Evolutionary conservation across 2,113 vertebrate genomes (phyloP).

Genomic region (Probosciger aterrimus): DNA sequence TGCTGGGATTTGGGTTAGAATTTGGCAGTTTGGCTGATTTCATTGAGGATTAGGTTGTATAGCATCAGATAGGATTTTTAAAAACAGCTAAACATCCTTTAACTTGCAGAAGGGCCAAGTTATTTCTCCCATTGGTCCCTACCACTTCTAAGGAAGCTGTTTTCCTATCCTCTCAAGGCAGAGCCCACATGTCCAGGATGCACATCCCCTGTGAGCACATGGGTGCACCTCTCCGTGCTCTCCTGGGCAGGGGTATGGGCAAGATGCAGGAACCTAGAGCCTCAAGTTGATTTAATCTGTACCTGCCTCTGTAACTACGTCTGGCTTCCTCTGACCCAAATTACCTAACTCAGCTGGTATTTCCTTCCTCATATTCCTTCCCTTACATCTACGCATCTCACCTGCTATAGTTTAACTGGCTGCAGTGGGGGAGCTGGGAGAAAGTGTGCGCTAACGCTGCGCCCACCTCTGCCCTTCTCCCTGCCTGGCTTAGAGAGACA

Average conservation of each 20-base stretch:
- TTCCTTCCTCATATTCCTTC: conserved; percentile 64
- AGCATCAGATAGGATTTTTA: not conserved
- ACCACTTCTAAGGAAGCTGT: not conserved
- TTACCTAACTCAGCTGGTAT: conserved; percentile 62
- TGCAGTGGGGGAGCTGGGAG: not conserved
- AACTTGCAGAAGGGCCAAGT: not conserved
- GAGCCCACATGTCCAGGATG: not conserved
- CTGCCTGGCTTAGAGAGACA: not conserved
- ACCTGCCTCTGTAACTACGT: conserved; percentile 22
- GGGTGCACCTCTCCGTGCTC: not conserved
- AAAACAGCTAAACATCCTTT: not conserved
- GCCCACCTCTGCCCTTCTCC: conserved; percentile 28
- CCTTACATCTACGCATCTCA: conserved; percentile 40
- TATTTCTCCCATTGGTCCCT: not conserved
- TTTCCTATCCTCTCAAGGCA: not conserved
- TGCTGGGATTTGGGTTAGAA: not conserved
- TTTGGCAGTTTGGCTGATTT: not conserved
- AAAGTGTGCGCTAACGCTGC: not conserved
- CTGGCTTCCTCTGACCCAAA: conserved; percentile 61
- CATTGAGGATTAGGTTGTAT: not conserved
- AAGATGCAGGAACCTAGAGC: not conserved
- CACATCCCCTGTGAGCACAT: not conserved
- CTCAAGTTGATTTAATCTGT: conserved; percentile 21
- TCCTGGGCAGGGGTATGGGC: not conserved
- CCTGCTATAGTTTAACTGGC: conserved; percentile 46